phyloP scores from a whole-genome alignment of 2,797 vertebrate genomes.

The Trichosurus vulpecula region DNA sequence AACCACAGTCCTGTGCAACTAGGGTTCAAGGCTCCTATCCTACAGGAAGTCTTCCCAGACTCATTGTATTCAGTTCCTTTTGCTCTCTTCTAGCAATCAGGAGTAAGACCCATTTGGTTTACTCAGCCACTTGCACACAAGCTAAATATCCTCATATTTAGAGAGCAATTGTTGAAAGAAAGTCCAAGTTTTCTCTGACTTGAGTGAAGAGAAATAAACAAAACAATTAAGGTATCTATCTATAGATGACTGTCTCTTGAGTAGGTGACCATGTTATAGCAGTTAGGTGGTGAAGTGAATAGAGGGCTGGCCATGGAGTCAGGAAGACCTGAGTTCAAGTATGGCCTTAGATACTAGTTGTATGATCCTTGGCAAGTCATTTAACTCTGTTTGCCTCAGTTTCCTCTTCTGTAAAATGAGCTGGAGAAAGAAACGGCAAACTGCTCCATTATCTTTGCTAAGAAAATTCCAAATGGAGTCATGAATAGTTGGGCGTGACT shows the following conservation, averaged over 20 bases:
- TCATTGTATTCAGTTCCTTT: not conserved
- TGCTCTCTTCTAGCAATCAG: not conserved
- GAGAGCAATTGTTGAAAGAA: not conserved
- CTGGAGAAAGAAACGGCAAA: not conserved
- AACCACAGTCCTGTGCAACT: not conserved
- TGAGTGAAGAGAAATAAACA: not conserved
- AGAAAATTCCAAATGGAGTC: not conserved
- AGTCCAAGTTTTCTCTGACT: not conserved
- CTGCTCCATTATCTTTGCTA: not conserved
- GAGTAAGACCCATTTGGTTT: not conserved
- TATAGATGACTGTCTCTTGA: not conserved
- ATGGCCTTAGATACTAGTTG: not conserved
- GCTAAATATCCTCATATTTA: not conserved
- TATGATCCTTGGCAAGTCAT: not conserved
- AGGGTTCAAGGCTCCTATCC: not conserved
- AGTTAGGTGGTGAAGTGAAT: not conserved
- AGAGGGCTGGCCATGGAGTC: not conserved
- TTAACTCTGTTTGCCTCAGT: not conserved
- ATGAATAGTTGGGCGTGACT: not conserved
- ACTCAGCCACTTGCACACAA: not conserved
- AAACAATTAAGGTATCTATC: not conserved
- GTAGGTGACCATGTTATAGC: not conserved
- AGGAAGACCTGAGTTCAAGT: not conserved
- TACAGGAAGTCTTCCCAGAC: not conserved
- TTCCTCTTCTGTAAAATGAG: not conserved